These are phyloP conservation scores for Corythoichthys haematopterus DNA, from an alignment of 2,113 vertebrate genomes.

Conservation along the genomic window DNA sequence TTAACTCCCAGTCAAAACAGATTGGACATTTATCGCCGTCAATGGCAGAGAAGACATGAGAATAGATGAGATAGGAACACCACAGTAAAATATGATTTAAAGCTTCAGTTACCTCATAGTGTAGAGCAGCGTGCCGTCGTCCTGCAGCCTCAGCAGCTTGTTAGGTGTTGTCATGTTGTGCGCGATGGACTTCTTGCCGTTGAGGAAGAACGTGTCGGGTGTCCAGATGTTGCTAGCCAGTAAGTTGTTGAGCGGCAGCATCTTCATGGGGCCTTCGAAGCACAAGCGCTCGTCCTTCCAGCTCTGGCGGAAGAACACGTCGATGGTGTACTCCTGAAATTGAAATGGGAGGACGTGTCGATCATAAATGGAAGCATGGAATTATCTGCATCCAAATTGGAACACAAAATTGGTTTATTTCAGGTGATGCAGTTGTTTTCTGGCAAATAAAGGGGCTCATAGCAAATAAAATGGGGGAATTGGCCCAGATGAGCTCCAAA, in stretches of 20 bases:
- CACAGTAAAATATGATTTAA: no score
- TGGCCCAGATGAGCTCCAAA: no score
- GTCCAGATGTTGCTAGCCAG: conserved; percentile 98
- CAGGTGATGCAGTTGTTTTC: no score
- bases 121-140: conserved; percentile 92
- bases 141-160: conserved; percentile 89
- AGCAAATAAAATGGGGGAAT: no score
- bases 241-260: conserved; percentile 89
- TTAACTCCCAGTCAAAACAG: no score
- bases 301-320: conserved; percentile 97
- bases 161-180: conserved; percentile 99
- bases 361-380: no score
- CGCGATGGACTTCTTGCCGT: conserved; percentile 95
- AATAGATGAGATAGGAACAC: no score
- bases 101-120: conserved; percentile 86
- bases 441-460: no score
- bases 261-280: conserved; percentile 93
- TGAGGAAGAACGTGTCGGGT: conserved; percentile 95
- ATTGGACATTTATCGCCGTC: no score
- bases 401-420: no score
- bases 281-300: conserved; percentile 94
- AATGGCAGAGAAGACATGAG: no score
- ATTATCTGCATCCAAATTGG: no score
- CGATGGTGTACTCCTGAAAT: conserved; percentile 92
- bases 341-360: neutral